These are phyloP conservation scores for Oegoconia quadripuncta DNA, from an alignment of 2,888 invertebrate species.

Conservation along the genomic window DNA sequence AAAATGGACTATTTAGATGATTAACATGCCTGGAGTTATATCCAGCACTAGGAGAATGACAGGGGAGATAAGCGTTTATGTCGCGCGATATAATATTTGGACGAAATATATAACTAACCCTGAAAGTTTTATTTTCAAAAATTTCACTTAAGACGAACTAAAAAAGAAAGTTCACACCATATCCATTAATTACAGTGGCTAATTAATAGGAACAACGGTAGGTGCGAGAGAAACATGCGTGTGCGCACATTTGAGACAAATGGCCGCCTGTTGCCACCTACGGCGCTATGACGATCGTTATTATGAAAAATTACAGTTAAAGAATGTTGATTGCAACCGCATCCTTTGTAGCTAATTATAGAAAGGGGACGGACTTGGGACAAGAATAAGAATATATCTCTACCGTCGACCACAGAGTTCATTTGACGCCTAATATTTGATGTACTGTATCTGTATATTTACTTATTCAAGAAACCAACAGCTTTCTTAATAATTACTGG, in stretches of 20 bases:
- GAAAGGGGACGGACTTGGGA: slow-evolving; percentile 3
- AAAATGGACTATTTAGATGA: too few species aligned
- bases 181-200: background rate
- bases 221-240: too few species aligned
- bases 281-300: slow-evolving; percentile 8
- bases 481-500: too few species aligned
- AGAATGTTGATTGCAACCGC: slow-evolving; percentile 25
- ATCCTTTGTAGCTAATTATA: slow-evolving; percentile 15
- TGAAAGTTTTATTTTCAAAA: background rate
- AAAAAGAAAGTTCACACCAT: slow-evolving; percentile 1
- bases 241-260: slow-evolving; percentile 6
- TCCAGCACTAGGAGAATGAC: too few species aligned
- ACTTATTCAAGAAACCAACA: too few species aligned
- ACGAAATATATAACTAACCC: background rate
- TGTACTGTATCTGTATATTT: too few species aligned
- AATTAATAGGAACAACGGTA: too few species aligned
- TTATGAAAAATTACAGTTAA: slow-evolving; percentile 9
- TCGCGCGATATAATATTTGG: too few species aligned
- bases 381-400: slow-evolving; percentile 7
- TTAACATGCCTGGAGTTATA: too few species aligned
- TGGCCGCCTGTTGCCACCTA: slow-evolving; percentile 4
- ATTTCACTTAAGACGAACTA: background rate
- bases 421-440: too few species aligned
- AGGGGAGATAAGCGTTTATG: too few species aligned
- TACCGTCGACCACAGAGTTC: too few species aligned